A percentile compares a stretch with the other conserved stretches of the same genome.
Conservation (phyloP, 2,888 invertebrate genomes). For the Junonia oenone region DNA sequence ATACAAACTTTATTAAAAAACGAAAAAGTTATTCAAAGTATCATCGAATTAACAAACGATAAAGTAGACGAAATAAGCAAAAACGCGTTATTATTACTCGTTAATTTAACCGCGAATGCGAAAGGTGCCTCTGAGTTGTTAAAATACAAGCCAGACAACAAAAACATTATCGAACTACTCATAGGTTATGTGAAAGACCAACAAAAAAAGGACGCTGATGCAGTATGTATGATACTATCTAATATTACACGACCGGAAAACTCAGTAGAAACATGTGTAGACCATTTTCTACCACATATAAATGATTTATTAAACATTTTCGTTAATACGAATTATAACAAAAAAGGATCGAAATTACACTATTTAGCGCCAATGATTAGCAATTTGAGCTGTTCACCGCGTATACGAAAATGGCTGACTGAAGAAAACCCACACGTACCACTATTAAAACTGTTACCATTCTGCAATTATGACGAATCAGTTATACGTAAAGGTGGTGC, state of each 20-base stretch:
- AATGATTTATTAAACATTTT: conserved; percentile 84
- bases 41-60: conserved; percentile 83
- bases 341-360: conserved; percentile 83
- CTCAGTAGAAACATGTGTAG: conserved; percentile 78
- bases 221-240: conserved; percentile 88
- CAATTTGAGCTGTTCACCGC: conserved; percentile 80
- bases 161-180: conserved; percentile 50
- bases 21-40: conserved; percentile 77
- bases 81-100: conserved; percentile 83
- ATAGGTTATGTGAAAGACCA: conserved; percentile 61
- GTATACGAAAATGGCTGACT: conserved; percentile 82
- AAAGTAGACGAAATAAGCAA: conserved; percentile 81
- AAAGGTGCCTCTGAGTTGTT: conserved; percentile 79
- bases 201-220: conserved; percentile 82
- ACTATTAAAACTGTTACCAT: conserved; percentile 62
- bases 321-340: conserved; percentile 84
- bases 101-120: conserved; percentile 86
- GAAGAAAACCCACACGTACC: conserved; percentile 76
- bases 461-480: conserved; percentile 82
- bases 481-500: conserved; percentile 87
- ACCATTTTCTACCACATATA: conserved; percentile 69
- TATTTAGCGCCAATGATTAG: conserved; percentile 83
- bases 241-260: conserved; percentile 85
- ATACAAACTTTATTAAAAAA: conserved; percentile 77
- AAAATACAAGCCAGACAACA: conserved; percentile 46